Conservation (phyloP, 2,888 invertebrate species). For the Melanostoma scalare region DNA sequence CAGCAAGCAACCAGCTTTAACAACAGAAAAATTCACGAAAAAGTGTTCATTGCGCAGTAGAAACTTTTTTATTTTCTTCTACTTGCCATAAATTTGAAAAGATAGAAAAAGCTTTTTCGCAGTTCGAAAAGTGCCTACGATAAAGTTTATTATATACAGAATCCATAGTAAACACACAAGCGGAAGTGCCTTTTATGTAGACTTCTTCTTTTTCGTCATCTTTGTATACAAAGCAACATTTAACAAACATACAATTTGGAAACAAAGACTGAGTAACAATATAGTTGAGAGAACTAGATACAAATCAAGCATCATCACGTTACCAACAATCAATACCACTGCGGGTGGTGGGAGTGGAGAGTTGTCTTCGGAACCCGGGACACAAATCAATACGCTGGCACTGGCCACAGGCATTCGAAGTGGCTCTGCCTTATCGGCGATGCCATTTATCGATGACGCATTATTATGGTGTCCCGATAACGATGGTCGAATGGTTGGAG, state of each 20-base stretch:
- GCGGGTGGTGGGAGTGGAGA: slow-evolving; percentile 58
- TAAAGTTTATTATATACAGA: slow-evolving; percentile 53
- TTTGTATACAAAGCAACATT: slow-evolving; percentile 38
- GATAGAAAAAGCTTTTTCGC: slow-evolving; percentile 60
- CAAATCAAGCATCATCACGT: slow-evolving; percentile 59
- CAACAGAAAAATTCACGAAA: slow-evolving; percentile 24
- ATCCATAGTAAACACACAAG: slow-evolving; percentile 36
- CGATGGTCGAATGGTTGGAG: slow-evolving; percentile 93
- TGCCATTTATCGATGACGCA: slow-evolving; percentile 98
- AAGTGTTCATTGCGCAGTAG: slow-evolving; percentile 45
- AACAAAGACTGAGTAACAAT: slow-evolving; percentile 31
- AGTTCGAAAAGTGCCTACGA: slow-evolving; percentile 70
- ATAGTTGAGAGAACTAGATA: slow-evolving; percentile 21
- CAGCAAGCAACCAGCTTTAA: slow-evolving; percentile 7
- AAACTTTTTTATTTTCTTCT: slow-evolving; percentile 46
- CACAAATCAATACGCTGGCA: slow-evolving; percentile 80
- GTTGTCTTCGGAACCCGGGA: slow-evolving; percentile 55
- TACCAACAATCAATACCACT: slow-evolving; percentile 56
- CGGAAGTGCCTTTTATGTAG: slow-evolving; percentile 48
- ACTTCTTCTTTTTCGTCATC: no score
- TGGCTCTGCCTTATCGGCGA: slow-evolving; percentile 86
- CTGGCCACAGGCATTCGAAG: slow-evolving; percentile 81
- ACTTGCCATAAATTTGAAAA: slow-evolving; percentile 11
- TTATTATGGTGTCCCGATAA: slow-evolving; percentile 96
- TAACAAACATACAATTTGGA: slow-evolving; percentile 10